phyloP scores from a whole-genome alignment of 2,113 vertebrate species.

The Ibidorhyncha struthersii region DNA sequence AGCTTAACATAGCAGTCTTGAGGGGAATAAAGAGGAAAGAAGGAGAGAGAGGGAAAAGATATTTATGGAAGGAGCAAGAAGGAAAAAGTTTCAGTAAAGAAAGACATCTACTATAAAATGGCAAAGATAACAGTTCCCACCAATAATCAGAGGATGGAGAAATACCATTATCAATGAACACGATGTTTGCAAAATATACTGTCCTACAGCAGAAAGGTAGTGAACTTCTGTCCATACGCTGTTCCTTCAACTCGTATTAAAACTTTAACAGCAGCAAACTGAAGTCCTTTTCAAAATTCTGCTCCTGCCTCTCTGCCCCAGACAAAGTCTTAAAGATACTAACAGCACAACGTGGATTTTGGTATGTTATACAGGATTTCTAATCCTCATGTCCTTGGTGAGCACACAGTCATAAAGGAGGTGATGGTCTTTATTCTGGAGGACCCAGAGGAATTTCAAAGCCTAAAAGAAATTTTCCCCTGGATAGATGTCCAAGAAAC shows the following conservation, averaged over 20 bases:
- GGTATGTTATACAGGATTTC: not conserved
- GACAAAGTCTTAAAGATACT: not conserved
- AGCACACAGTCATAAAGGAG: not conserved
- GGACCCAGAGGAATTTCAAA: not conserved
- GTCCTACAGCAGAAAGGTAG: not conserved
- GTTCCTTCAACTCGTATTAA: not conserved
- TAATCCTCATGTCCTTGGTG: not conserved
- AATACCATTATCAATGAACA: not conserved
- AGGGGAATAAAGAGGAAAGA: no score
- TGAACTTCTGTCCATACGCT: not conserved
- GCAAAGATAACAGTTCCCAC: not conserved
- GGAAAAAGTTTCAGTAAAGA: not conserved
- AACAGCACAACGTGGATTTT: not conserved
- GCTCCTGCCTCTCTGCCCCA: not conserved
- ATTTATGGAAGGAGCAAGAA: not conserved
- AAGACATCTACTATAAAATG: not conserved
- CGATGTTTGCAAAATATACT: not conserved
- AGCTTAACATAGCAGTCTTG: not conserved
- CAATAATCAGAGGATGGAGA: not conserved
- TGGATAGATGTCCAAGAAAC: not conserved
- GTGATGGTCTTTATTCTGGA: not conserved
- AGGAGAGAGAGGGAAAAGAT: not conserved
- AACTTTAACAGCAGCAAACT: not conserved
- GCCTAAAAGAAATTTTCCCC: not conserved
- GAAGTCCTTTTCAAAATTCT: not conserved